These are phyloP conservation scores for Oscheius myriophilus DNA, from an alignment of 2,888 invertebrate species.

Conservation along the genomic window DNA sequence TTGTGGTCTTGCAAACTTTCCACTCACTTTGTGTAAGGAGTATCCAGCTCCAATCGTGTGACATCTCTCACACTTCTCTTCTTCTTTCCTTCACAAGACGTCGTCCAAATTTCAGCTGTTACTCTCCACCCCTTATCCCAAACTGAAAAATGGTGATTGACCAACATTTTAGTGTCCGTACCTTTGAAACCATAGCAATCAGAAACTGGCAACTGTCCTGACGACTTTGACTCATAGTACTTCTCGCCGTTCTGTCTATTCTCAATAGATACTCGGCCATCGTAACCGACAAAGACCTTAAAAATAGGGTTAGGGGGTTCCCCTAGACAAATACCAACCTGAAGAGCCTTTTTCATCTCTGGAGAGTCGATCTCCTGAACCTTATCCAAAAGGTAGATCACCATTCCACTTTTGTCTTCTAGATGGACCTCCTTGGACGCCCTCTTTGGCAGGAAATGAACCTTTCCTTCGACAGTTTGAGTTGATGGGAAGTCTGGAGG, in stretches of 20 bases:
- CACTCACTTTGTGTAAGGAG: conserved; percentile 50
- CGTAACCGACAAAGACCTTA: conserved; percentile 62
- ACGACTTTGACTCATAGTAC: conserved; percentile 44
- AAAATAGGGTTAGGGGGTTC: neutral
- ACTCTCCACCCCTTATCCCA: conserved; percentile 52
- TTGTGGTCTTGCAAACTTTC: neutral
- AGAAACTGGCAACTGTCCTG: conserved; percentile 43
- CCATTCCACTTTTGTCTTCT: conserved; percentile 54
- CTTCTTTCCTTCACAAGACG: conserved; percentile 32
- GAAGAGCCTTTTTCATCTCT: conserved; percentile 43
- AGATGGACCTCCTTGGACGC: conserved; percentile 35
- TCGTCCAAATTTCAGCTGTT: conserved; percentile 44
- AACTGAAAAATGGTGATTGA: conserved; percentile 31
- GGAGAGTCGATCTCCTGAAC: conserved; percentile 54
- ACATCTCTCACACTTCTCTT: conserved; percentile 27
- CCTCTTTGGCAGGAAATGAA: conserved; percentile 53
- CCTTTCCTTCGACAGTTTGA: conserved; percentile 49
- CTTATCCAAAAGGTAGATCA: conserved; percentile 52
- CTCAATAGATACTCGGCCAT: conserved; percentile 61
- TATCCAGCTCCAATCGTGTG: conserved; percentile 46
- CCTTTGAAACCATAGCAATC: conserved; percentile 53
- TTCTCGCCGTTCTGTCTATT: conserved; percentile 46
- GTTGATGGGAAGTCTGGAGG: conserved; percentile 47
- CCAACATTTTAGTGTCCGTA: conserved; percentile 7
- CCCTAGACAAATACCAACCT: conserved; percentile 30